A percentile compares a stretch with the other conserved stretches of the same genome.
These are phyloP conservation scores for Apomyelois bistriatella DNA, from an alignment of 2,888 invertebrate species.

Conservation along the genomic window DNA sequence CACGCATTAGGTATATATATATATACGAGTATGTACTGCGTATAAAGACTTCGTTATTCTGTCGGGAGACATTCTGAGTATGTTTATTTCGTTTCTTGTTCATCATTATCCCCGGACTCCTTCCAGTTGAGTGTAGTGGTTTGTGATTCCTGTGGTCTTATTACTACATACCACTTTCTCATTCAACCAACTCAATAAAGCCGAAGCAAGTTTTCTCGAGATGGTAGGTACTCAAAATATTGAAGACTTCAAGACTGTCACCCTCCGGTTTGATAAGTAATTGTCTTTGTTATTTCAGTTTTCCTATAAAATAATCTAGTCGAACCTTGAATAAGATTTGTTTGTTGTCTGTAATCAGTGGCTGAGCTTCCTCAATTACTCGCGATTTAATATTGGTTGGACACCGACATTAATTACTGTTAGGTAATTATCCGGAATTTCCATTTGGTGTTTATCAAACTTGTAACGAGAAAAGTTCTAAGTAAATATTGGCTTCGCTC, in stretches of 20 bases:
- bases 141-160: no score
- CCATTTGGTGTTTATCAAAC: constrained; percentile 10
- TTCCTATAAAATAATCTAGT: not conserved
- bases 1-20: no score
- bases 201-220: no score
- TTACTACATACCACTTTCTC: no score
- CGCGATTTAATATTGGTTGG: not conserved
- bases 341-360: not conserved
- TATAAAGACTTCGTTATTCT: not conserved
- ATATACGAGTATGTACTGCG: not conserved
- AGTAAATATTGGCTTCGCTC: not conserved
- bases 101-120: not conserved
- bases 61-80: not conserved
- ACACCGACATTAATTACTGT: not conserved
- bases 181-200: no score
- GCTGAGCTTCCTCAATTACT: constrained; percentile 1
- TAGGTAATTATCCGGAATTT: not conserved
- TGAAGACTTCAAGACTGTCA: no score
- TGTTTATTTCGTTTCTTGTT: not conserved
- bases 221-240: no score
- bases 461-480: constrained; percentile 29
- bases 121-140: no score
- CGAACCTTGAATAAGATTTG: not conserved
- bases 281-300: no score
- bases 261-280: no score